Percentiles rank a stretch among this genome's conserved stretches.
Conservation (phyloP, 2,888 invertebrate genomes). For the Tolmerus cingulatus region DNA sequence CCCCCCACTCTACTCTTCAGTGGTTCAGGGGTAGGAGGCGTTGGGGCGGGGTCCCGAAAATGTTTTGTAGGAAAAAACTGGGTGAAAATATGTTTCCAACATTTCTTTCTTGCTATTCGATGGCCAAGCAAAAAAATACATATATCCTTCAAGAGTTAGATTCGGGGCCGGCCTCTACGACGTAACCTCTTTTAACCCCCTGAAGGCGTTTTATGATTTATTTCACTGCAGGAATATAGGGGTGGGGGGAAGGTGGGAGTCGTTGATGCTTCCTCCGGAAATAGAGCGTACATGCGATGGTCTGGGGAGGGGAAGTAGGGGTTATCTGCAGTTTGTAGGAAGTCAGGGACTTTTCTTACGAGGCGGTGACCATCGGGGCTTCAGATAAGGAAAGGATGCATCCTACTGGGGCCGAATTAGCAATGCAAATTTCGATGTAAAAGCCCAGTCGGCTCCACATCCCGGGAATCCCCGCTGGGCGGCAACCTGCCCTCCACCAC, state of each 20-base stretch:
- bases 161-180: background rate
- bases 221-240: background rate
- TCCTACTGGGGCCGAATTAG: background rate
- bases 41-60: background rate
- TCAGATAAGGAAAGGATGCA: slow-evolving; percentile 20
- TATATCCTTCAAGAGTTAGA: slow-evolving; percentile 5
- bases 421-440: slow-evolving; percentile 5
- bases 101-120: slow-evolving; percentile 3
- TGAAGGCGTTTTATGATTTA: slow-evolving; percentile 19
- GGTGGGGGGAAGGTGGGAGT: background rate
- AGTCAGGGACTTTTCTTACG: background rate
- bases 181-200: background rate
- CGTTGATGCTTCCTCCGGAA: background rate
- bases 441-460: background rate
- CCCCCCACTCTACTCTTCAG: background rate
- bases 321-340: background rate
- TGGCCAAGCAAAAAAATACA: background rate
- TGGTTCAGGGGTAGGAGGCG: background rate
- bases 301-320: background rate
- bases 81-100: slow-evolving; percentile 28
- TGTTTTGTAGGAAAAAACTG: background rate
- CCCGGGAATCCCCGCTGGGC: background rate
- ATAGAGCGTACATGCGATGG: background rate
- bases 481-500: background rate
- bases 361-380: background rate